Evolutionary conservation across 2,113 vertebrate species (phyloP).

Genomic region (Datnioides undecimradiatus): DNA sequence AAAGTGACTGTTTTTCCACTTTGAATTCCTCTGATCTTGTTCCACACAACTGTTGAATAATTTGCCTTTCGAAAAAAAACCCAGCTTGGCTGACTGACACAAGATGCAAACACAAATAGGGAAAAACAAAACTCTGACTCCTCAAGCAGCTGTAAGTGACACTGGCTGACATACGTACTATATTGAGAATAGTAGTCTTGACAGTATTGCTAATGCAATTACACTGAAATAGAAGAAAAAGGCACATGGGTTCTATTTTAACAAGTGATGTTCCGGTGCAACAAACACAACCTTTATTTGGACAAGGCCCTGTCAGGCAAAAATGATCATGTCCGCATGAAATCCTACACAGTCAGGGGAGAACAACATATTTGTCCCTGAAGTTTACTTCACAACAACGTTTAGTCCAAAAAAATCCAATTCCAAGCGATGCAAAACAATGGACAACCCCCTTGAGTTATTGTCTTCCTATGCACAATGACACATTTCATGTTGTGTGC

Average conservation of each 20-base stretch:
- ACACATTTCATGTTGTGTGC: conserved; percentile 3
- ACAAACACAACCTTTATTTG: conserved; percentile 16
- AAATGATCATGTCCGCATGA: conserved; percentile 27
- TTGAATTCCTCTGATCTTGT: conserved; percentile 53
- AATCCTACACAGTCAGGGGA: conserved; percentile 15
- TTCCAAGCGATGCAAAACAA: not conserved
- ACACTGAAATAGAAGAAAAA: conserved; percentile 9
- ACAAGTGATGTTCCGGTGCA: conserved; percentile 2
- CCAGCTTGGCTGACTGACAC: conserved; percentile 45
- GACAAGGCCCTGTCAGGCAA: not conserved
- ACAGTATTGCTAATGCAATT: conserved; percentile 32
- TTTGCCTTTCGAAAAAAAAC: conserved; percentile 35
- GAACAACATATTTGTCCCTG: not conserved
- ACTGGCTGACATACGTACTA: conserved; percentile 23
- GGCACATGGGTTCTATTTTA: not conserved
- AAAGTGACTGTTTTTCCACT: conserved; percentile 52
- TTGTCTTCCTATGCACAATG: not conserved
- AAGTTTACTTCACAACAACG: not conserved
- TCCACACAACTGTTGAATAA: conserved; percentile 66
- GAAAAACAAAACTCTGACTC: conserved; percentile 59
- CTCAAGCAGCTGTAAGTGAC: conserved; percentile 36
- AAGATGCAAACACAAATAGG: conserved; percentile 40
- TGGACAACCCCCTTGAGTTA: not conserved
- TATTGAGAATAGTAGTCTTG: conserved; percentile 25
- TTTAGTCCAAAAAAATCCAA: not conserved